Evolutionary conservation across 2,888 invertebrate species (phyloP), one percentile per base, ranked within the genome.

Genomic region (Apodemia mormo): DNA sequence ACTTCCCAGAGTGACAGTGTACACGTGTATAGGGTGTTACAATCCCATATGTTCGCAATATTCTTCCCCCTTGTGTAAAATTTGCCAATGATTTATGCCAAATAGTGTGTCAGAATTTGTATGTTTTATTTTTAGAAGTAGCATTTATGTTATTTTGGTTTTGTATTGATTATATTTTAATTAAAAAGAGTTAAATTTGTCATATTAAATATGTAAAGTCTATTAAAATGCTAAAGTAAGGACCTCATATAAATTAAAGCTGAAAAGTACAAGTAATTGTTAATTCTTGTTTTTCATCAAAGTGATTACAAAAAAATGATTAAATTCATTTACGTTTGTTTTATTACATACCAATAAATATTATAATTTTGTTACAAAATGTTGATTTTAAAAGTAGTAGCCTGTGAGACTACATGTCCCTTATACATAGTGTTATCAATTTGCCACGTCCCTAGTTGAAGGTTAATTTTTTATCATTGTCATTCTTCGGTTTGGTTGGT

Each of bases 11-110:
- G 72, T 73, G 73, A 69, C 73, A 64, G 67, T 54, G 66, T 72
- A 73, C 72, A 72, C 69, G 12, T 72, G 73, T 75, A 68, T 73
- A 22, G 0, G 22, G 22, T 22, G 22, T 22, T 22, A 22, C 22
- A 54, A 72, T 72, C 72, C 70, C 67, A 22, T 71, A 69, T 72
- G 70, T 72, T 69, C 71, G 61, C 70, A 71, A 68, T 76, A 66
- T 69, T 71, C 70, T 71, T 69, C 69, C 54, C 65, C 68, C 67
- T 70, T 72, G 69, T 74, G 71, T 67, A 73, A 73, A 74, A 73
- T 71, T 71, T 73, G 71, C 69, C 69, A 73, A 69, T 73, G 68
- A 73, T 69, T 73, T 72, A 71, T 70, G 75, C 73, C 69, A 69
- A 73, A 73, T 69, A 65, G 68, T 12, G 45, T 71, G 68, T 72